Evolutionary conservation across 1,140 invertebrate genomes (phyloP).

Genomic region (Hestina assimilis): DNA sequence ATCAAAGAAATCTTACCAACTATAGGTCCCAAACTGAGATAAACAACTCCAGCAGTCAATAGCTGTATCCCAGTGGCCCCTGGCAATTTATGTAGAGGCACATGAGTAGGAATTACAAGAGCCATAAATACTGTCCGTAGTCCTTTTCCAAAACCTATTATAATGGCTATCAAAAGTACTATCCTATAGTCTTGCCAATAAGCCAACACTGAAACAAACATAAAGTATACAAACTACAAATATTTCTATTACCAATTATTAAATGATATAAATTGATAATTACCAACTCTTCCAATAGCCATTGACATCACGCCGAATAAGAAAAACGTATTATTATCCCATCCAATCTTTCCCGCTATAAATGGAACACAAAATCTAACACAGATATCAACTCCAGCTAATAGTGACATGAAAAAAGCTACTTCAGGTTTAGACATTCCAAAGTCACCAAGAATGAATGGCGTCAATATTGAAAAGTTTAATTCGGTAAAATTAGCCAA

Average conservation of each 20-base stretch:
- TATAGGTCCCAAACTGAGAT: slow-evolving; percentile 78
- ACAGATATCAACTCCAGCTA: slow-evolving; percentile 80
- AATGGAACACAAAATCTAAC: slow-evolving; percentile 82
- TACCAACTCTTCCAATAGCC: slow-evolving; percentile 82
- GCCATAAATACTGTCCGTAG: slow-evolving; percentile 83
- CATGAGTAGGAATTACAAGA: slow-evolving; percentile 82
- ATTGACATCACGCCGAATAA: slow-evolving; percentile 82
- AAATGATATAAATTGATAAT: slow-evolving; percentile 30
- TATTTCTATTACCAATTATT: background rate
- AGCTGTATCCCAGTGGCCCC: slow-evolving; percentile 82
- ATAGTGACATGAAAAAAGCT: slow-evolving; percentile 80
- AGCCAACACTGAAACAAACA: slow-evolving; percentile 67
- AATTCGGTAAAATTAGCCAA: slow-evolving; percentile 84
- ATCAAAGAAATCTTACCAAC: slow-evolving; percentile 79
- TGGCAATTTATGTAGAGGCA: slow-evolving; percentile 81
- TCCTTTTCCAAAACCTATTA: slow-evolving; percentile 82
- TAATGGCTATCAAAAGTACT: slow-evolving; percentile 76
- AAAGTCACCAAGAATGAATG: slow-evolving; percentile 83
- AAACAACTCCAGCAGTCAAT: slow-evolving; percentile 80
- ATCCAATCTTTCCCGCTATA: slow-evolving; percentile 81
- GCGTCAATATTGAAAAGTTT: slow-evolving; percentile 84
- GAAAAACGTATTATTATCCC: slow-evolving; percentile 83
- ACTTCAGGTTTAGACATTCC: slow-evolving; percentile 79
- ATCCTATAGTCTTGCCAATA: slow-evolving; percentile 68
- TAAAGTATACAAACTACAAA: background rate